Conservation (phyloP, 1,140 invertebrate genomes). For the Heliconius eleuchia region DNA sequence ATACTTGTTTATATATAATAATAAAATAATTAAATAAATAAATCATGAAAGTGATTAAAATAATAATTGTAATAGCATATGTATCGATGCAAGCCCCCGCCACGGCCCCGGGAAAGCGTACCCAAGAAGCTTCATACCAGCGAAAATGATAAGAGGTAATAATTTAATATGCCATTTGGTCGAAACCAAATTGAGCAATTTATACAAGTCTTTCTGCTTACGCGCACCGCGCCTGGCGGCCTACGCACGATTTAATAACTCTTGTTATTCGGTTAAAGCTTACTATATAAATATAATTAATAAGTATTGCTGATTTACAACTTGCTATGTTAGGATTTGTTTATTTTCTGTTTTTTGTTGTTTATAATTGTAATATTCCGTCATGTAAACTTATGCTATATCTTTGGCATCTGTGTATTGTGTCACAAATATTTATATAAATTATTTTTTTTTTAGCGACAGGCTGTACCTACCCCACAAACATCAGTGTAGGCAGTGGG, state of each 20-base stretch:
- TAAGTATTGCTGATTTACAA: not conserved
- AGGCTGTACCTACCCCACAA: no score
- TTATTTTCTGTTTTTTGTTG: not conserved
- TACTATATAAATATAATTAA: constrained; percentile 7
- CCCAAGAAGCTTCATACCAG: constrained; percentile 54
- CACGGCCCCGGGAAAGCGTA: constrained; percentile 53
- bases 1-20: no score
- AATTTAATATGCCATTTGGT: constrained; percentile 74
- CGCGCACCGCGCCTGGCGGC: constrained; percentile 43
- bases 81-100: constrained; percentile 46
- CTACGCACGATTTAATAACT: constrained; percentile 54
- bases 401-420: not conserved
- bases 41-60: constrained; percentile 24
- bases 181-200: constrained; percentile 73
- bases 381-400: not conserved
- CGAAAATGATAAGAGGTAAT: constrained; percentile 58
- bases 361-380: not conserved
- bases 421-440: no score
- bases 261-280: constrained; percentile 44
- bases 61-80: constrained; percentile 45
- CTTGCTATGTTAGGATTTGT: not conserved
- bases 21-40: not conserved
- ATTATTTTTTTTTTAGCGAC: not conserved
- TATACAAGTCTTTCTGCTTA: constrained; percentile 60
- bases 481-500: no score